Evolutionary conservation across 2,113 vertebrate genomes (phyloP).

Genomic region (Tyto alba): DNA sequence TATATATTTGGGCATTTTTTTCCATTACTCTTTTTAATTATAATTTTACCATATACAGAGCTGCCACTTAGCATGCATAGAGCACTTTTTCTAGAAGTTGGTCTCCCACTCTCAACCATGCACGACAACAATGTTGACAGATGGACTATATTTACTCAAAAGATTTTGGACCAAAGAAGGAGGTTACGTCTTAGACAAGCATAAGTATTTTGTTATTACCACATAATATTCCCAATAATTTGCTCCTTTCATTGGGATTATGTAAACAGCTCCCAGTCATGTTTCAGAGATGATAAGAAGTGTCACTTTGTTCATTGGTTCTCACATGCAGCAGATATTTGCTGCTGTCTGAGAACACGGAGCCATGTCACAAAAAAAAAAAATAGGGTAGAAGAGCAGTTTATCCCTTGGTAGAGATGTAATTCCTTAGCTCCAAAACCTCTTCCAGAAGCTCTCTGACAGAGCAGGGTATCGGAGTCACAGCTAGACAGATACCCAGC

Average conservation of each 20-base stretch:
- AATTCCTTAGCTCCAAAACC: not conserved
- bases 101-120: not conserved
- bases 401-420: not conserved
- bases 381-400: not conserved
- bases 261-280: not conserved
- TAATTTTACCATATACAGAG: not conserved
- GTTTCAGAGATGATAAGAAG: not conserved
- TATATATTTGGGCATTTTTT: not conserved
- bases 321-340: not conserved
- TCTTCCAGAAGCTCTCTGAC: not conserved
- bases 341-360: not conserved
- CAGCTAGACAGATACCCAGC: not conserved
- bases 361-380: not conserved
- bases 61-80: not conserved
- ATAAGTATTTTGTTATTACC: not conserved
- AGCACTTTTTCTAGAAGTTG: not conserved
- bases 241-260: not conserved
- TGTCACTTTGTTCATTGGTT: not conserved
- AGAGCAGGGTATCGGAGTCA: not conserved
- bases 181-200: not conserved
- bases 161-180: slow-evolving; percentile 7
- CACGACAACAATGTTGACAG: not conserved
- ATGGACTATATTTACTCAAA: not conserved
- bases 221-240: not conserved
- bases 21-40: not conserved